Evolutionary conservation across 2,113 vertebrate genomes (phyloP), one percentile per base, ranked within the genome.

Genomic region (Zosterops japonicus): DNA sequence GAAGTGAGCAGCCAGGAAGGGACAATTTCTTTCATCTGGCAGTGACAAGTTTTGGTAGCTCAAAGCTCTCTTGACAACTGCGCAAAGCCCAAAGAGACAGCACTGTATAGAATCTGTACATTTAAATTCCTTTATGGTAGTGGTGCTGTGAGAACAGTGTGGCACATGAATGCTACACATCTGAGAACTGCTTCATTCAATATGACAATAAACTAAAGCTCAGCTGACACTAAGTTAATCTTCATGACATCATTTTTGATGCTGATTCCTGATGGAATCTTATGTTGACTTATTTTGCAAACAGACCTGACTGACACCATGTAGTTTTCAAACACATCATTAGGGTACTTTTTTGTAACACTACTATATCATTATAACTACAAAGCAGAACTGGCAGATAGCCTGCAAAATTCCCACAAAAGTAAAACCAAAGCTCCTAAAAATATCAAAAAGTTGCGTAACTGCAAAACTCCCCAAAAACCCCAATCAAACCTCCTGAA

Each of bases 321-420:
- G 9, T 33, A 68, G 24, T 61, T 94, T 93, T 67, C 31, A 75
- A 68, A 64, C 7, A 29, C 39, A 60, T 77, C 10, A 20, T 64
- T 71, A 60, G 15, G 42, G 39, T 78, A 29, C 11, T 63, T 93
- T 90, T 93, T 50, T 50, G 14, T n/a, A 83, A 39, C 36, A 28
- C 33, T 52, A 18, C 24, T 52, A 0, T 9, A 33, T 63, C 22
- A 56, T 74, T 55, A 14, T 59, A 83, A 83, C 41, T 49, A 18
- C 27, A 53, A 86, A 88, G 72, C 31, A 80, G 47, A 67, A 52
- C 18, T 31, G 21, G 53, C 39, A 72, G 31, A 71, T 14, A 50
- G n/a, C 9, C 49, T 57, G 23, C 15, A 70, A 92, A 95, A 88
- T 83, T 70, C 41, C 31, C 83, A 61, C 41, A 46, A 63, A 91